These are phyloP conservation scores for Darevskia nairensis DNA, from an alignment of 2,797 vertebrate species.

Conservation along the genomic window DNA sequence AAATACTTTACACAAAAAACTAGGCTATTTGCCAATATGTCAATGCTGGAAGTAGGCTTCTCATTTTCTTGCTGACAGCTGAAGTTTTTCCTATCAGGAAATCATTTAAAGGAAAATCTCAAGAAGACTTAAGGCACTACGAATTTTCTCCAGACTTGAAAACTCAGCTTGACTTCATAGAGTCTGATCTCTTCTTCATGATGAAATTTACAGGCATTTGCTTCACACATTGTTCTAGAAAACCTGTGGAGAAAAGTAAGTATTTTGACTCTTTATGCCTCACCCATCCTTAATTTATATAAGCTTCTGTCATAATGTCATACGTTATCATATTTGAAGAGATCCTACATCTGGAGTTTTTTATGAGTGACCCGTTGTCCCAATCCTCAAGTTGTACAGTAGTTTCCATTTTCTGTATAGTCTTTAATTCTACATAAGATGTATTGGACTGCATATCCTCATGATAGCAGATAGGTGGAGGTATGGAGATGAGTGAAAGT, in stretches of 20 bases:
- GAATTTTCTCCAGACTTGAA: slow-evolving; percentile 65
- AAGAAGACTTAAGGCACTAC: background rate
- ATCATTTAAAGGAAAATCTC: slow-evolving; percentile 34
- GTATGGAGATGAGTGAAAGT: too few relatives aligned
- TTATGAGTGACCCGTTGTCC: too few relatives aligned
- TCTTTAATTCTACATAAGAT: background rate
- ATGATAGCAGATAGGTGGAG: too few relatives aligned
- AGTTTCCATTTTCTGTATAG: background rate
- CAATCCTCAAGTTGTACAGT: background rate
- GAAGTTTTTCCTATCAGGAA: slow-evolving; percentile 64
- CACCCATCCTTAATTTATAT: background rate
- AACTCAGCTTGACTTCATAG: slow-evolving; percentile 78
- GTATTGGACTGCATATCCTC: too few relatives aligned
- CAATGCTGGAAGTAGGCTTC: background rate
- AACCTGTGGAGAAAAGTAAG: slow-evolving; percentile 83
- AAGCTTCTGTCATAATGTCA: background rate
- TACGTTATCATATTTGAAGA: background rate
- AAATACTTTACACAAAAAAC: background rate
- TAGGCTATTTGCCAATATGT: background rate
- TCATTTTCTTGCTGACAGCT: slow-evolving; percentile 1
- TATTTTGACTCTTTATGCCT: background rate
- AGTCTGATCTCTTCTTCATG: slow-evolving; percentile 81
- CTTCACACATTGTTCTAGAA: slow-evolving; percentile 80
- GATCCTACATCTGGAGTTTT: background rate
- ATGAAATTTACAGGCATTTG: slow-evolving; percentile 81